phyloP scores from a whole-genome alignment of 35 echinoderm and acorn worm genomes.

The Heliocidaris erythrogramma region DNA sequence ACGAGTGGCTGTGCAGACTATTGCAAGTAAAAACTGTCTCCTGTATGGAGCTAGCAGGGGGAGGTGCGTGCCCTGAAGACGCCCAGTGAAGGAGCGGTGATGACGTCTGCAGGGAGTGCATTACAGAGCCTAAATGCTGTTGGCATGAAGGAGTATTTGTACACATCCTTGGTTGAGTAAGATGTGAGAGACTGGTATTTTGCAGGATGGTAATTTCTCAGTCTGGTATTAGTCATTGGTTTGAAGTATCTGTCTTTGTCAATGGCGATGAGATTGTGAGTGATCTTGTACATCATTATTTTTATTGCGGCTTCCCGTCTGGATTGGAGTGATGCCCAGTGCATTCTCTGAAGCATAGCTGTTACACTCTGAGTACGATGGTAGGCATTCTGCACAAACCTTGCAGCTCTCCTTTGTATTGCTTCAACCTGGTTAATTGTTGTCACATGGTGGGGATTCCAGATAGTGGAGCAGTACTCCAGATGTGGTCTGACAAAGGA shows the following conservation, averaged over 20 bases:
- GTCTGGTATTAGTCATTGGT: too few species aligned
- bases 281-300: constrained; percentile 56
- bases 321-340: constrained; percentile 51
- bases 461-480: constrained; percentile 63
- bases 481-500: constrained; percentile 50
- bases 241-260: too few species aligned
- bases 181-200: constrained; percentile 38
- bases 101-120: too few species aligned
- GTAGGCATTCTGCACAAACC: constrained; percentile 50
- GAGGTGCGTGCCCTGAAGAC: too few species aligned
- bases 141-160: constrained; percentile 51
- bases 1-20: too few species aligned
- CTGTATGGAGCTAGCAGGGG: too few species aligned
- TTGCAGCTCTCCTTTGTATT: constrained; percentile 39
- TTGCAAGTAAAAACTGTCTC: too few species aligned
- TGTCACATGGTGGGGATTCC: too few species aligned
- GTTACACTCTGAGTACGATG: constrained; percentile 36
- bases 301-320: constrained; percentile 58
- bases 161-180: constrained; percentile 45
- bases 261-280: too few species aligned
- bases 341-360: constrained; percentile 29
- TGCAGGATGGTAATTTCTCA: constrained; percentile 38
- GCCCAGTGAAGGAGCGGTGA: too few species aligned
- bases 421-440: constrained; percentile 68
- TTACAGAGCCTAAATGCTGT: constrained; percentile 43